phyloP scores from a whole-genome alignment of 2,113 vertebrate species.

The Oreocharis arfaki region DNA sequence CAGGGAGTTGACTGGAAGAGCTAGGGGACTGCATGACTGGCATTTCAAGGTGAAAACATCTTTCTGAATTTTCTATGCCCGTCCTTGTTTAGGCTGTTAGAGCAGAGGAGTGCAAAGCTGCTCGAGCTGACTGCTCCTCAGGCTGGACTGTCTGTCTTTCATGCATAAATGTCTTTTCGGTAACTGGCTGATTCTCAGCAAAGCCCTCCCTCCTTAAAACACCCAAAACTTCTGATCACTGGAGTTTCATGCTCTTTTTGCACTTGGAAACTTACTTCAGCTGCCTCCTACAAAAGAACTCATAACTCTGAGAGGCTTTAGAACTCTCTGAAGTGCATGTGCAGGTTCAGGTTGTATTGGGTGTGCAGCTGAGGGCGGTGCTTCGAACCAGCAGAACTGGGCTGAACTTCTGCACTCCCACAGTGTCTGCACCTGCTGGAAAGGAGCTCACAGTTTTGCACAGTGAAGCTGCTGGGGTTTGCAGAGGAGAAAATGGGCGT shows the following conservation, averaged over 20 bases:
- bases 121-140: neutral
- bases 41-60: neutral
- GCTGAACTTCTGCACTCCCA: neutral
- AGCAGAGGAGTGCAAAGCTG: neutral
- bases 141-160: neutral
- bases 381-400: neutral
- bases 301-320: neutral
- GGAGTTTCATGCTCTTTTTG: neutral
- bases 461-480: neutral
- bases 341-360: neutral
- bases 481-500: neutral
- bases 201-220: neutral
- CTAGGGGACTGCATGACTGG: neutral
- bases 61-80: neutral
- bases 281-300: neutral
- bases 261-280: neutral
- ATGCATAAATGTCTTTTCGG: neutral
- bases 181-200: neutral
- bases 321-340: neutral
- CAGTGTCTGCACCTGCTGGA: neutral
- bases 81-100: neutral
- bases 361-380: neutral
- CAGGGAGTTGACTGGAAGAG: neutral
- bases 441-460: neutral
- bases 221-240: neutral